Evolutionary conservation across 2,797 vertebrate genomes (phyloP).

Genomic region (Pitangus sulphuratus): DNA sequence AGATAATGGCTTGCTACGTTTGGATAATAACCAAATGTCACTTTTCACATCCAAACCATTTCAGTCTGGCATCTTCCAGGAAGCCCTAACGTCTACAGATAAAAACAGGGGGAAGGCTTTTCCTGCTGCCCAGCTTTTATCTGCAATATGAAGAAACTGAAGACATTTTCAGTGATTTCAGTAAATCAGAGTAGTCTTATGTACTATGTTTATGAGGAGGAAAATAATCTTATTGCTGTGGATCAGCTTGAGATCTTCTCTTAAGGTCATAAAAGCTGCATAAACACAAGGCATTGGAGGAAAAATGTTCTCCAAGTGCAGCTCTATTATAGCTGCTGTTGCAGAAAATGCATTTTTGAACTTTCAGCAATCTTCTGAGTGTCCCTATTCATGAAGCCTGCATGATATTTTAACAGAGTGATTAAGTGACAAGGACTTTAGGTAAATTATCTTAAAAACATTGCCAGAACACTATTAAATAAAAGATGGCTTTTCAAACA

Average conservation of each 20-base stretch:
- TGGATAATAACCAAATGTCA: slow-evolving; percentile 36
- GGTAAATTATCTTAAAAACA: slow-evolving; percentile 36
- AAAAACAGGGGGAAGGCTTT: not conserved
- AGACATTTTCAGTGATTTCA: not conserved
- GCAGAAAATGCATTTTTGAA: slow-evolving; percentile 27
- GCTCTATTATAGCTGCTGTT: not conserved
- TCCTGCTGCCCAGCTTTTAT: slow-evolving; percentile 4
- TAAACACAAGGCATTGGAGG: not conserved
- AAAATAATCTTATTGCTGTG: not conserved
- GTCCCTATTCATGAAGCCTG: not conserved
- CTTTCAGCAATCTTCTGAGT: not conserved
- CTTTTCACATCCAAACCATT: slow-evolving; percentile 14
- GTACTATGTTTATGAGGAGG: not conserved
- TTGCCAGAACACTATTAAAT: slow-evolving; percentile 29
- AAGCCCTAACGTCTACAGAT: not conserved
- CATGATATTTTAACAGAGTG: not conserved
- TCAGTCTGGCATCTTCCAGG: not conserved
- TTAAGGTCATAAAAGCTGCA: slow-evolving; percentile 13
- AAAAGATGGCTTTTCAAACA: slow-evolving; percentile 52
- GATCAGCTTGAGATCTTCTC: not conserved
- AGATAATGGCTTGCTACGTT: not conserved
- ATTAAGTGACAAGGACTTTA: slow-evolving; percentile 22
- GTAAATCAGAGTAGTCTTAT: not conserved
- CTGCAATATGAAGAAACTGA: not conserved
- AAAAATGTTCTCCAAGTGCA: not conserved